Evolutionary conservation across 2,113 vertebrate genomes (phyloP), one percentile per base, ranked within the genome.

Genomic region (Macaca mulatta): DNA sequence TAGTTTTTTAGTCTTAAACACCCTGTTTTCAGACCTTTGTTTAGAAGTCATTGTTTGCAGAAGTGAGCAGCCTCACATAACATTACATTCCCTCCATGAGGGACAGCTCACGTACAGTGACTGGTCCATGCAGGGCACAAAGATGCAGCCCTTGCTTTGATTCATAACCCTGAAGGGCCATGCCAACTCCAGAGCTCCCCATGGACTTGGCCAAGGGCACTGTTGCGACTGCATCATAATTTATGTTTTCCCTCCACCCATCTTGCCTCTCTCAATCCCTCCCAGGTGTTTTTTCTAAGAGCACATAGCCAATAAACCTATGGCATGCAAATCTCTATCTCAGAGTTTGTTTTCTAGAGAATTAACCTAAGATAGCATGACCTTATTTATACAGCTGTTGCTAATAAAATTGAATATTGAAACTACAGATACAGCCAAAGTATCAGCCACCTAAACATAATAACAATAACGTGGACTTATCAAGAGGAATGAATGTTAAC

Each of bases 11-110:
- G 25, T 30, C 18, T 27, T 45, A 72, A 84, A 72, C 27, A 72
- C 27, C 84, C 38, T 25, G 40, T 50, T 2, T 3, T 16, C 17
- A 55, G 59, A 2, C 5, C 25, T 78, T 87, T 14, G 35, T 64
- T 45, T 22, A n/a, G 40, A 69, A 78, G 13, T 32, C 25, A 48
- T 0, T 0, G 75, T 64, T 64, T 52, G 27, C 18, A 35, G 50
- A 78, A 75, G n/a, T 50, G 48, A 90, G 27, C 35, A 38, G 25
- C 38, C 2, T 93, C 27, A 14, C 3, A 7, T 38, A 52, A 45
- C 83, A 38, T 17, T 61, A 23, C 2, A 14, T 45, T 3, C 0
- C 13, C 2, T 61, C 20, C 23, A 2, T 1, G 0, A 5, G 22
- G 40, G 10, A 45, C 6, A 89, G 69, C 43, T 38, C 50, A 69